Evolutionary conservation across 2,888 invertebrate species (phyloP).

Genomic region (Phengaris alcon): DNA sequence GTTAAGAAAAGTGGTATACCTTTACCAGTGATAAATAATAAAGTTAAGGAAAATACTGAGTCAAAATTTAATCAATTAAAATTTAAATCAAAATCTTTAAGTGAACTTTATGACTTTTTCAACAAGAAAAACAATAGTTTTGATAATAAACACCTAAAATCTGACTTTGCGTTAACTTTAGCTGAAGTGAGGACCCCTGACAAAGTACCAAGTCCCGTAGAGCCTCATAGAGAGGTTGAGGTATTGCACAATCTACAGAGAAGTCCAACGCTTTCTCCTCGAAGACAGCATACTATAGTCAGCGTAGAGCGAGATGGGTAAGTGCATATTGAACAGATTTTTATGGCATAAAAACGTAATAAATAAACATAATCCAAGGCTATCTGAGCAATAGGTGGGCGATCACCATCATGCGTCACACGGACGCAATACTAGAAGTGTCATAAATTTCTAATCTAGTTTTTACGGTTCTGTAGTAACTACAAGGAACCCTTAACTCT

Average conservation of each 20-base stretch:
- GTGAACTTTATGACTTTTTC: constrained; percentile 73
- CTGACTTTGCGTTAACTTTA: constrained; percentile 61
- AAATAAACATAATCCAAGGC: too few relatives aligned
- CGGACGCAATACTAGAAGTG: too few relatives aligned
- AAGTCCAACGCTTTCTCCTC: constrained; percentile 79
- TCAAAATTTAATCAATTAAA: constrained; percentile 58
- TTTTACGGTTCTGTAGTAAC: too few relatives aligned
- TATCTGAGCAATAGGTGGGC: too few relatives aligned
- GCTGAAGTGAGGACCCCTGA: constrained; percentile 62
- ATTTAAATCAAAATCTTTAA: constrained; percentile 71
- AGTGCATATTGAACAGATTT: constrained; percentile 40
- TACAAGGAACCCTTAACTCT: too few relatives aligned
- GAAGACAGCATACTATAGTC: constrained; percentile 64
- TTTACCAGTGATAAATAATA: constrained; percentile 62
- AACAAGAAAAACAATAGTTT: constrained; percentile 59
- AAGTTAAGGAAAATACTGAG: constrained; percentile 45
- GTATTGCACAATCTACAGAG: constrained; percentile 84
- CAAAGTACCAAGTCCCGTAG: constrained; percentile 72
- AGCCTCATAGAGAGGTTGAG: constrained; percentile 82
- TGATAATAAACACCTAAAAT: constrained; percentile 49
- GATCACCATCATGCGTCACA: too few relatives aligned
- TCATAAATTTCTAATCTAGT: too few relatives aligned
- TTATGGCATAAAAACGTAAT: not conserved
- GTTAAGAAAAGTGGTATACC: constrained; percentile 68
- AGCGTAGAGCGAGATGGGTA: constrained; percentile 70